Evolutionary conservation across 2,888 invertebrate genomes (phyloP).

Genomic region (Macrosoma leucophasiata): DNA sequence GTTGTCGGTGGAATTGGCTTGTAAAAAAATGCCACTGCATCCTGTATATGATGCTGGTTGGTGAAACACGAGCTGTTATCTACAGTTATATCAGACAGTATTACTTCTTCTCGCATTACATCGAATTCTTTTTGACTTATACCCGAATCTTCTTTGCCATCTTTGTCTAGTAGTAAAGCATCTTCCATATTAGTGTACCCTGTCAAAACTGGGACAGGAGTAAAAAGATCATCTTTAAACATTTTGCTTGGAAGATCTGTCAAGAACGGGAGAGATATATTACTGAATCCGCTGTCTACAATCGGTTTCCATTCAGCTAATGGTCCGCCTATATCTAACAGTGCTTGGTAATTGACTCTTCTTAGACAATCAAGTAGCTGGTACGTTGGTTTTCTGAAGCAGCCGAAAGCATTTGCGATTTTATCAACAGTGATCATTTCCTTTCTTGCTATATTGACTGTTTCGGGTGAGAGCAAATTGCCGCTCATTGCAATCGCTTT

Average conservation of each 20-base stretch:
- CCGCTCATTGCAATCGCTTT: slow-evolving; percentile 90
- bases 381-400: slow-evolving; percentile 80
- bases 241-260: slow-evolving; percentile 79
- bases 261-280: slow-evolving; percentile 79
- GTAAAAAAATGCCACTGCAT: slow-evolving; percentile 86
- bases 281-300: slow-evolving; percentile 82
- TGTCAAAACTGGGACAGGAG: slow-evolving; percentile 82
- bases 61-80: slow-evolving; percentile 76
- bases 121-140: slow-evolving; percentile 78
- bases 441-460: slow-evolving; percentile 78
- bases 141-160: slow-evolving; percentile 75
- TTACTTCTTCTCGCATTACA: slow-evolving; percentile 77
- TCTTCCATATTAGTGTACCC: slow-evolving; percentile 91
- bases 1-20: slow-evolving; percentile 79
- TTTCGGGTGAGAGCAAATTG: slow-evolving; percentile 78
- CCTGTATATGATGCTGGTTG: slow-evolving; percentile 80
- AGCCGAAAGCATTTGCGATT: slow-evolving; percentile 80
- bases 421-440: slow-evolving; percentile 78
- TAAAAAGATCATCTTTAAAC: slow-evolving; percentile 77
- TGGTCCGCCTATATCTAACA: slow-evolving; percentile 79
- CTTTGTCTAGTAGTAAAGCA: slow-evolving; percentile 77
- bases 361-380: slow-evolving; percentile 82
- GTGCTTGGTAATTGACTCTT: slow-evolving; percentile 73
- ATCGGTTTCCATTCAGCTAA: slow-evolving; percentile 83
- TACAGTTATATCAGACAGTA: slow-evolving; percentile 76